Conservation (phyloP, 2,888 invertebrate species). For the Mellilla xanthometata region DNA sequence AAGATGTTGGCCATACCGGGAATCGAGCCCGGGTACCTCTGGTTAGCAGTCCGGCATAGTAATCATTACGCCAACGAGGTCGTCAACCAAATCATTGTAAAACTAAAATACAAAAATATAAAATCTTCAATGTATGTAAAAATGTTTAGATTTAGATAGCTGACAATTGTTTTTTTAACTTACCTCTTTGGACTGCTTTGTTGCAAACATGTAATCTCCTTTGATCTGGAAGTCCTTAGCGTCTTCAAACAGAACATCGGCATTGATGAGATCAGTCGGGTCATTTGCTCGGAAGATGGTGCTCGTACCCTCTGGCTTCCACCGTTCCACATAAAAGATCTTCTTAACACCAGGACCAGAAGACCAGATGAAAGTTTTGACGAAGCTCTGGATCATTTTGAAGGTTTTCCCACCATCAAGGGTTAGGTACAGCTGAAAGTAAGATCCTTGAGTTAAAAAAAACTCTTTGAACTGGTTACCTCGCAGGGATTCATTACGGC, state of each 20-base stretch:
- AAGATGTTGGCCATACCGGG: too few relatives aligned
- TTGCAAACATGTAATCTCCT: conserved; percentile 93
- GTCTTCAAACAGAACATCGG: conserved; percentile 82
- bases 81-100: too few relatives aligned
- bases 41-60: too few relatives aligned
- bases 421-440: conserved; percentile 91
- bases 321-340: conserved; percentile 87
- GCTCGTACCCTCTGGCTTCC: conserved; percentile 84
- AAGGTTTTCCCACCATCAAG: conserved; percentile 89
- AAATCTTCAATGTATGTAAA: too few relatives aligned
- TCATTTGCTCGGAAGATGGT: conserved; percentile 86
- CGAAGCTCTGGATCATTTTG: conserved; percentile 86
- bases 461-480: too few relatives aligned
- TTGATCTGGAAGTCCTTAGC: conserved; percentile 92
- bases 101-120: too few relatives aligned
- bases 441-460: too few relatives aligned
- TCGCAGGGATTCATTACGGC: too few relatives aligned
- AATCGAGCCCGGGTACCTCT: too few relatives aligned
- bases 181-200: conserved; percentile 85
- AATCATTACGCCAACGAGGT: too few relatives aligned
- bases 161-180: too few relatives aligned
- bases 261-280: conserved; percentile 75
- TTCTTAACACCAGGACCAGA: conserved; percentile 71
- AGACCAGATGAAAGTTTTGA: conserved; percentile 91
- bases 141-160: too few relatives aligned